Evolutionary conservation across 2,113 vertebrate species (phyloP).

Genomic region (Gorsachius goisagi): DNA sequence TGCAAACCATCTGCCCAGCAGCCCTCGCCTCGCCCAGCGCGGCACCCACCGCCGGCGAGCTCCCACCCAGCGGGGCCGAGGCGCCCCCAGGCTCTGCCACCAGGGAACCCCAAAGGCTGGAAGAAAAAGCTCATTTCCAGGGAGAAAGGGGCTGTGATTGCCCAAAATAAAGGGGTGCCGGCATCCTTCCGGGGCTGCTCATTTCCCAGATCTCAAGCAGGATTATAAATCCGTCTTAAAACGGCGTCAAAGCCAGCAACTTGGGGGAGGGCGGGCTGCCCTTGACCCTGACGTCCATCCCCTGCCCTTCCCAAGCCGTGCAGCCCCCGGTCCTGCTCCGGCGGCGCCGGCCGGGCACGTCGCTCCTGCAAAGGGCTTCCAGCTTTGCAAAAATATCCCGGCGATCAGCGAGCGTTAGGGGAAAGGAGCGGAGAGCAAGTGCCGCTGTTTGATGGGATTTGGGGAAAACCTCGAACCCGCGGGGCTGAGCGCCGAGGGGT

Average conservation of each 20-base stretch:
- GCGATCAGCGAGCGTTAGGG: slow-evolving; percentile 1
- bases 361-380: not conserved
- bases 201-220: too few relatives aligned
- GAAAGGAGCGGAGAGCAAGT: slow-evolving; percentile 22
- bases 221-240: not conserved
- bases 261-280: rapidly evolving
- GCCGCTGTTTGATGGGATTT: not conserved
- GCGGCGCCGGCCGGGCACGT: not conserved
- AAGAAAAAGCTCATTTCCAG: not conserved
- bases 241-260: not conserved
- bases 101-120: rapidly evolving
- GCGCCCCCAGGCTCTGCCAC: not conserved
- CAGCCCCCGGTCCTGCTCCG: rapidly evolving
- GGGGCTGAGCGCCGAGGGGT: not conserved
- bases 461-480: not conserved
- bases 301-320: not conserved
- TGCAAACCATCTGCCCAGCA: slow-evolving; percentile 1
- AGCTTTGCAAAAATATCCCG: slow-evolving; percentile 13
- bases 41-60: not conserved
- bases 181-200: not conserved
- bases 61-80: not conserved
- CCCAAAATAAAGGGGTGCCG: not conserved
- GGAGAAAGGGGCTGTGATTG: not conserved
- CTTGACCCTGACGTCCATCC: not conserved
- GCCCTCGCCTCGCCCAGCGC: not conserved